Evolutionary conservation across 2,888 invertebrate genomes (phyloP).

Genomic region (Leucoptera coffeella): DNA sequence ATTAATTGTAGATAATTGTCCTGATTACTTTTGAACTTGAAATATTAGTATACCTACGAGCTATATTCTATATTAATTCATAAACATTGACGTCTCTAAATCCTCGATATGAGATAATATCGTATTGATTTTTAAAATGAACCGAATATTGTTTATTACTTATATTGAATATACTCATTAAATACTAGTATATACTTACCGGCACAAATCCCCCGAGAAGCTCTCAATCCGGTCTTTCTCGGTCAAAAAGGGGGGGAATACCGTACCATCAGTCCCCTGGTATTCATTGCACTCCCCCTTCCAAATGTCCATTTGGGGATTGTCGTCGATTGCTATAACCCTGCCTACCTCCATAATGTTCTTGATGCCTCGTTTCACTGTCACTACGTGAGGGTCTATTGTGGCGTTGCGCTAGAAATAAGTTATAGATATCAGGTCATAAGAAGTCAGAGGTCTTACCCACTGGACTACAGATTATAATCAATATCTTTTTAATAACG

Average conservation of each 20-base stretch:
- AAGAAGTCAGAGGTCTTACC: background rate
- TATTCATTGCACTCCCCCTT: slow-evolving; percentile 66
- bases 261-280: slow-evolving; percentile 80
- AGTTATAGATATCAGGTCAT: background rate
- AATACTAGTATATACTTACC: slow-evolving; percentile 19
- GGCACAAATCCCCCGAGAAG: slow-evolving; percentile 73
- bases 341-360: slow-evolving; percentile 68
- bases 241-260: slow-evolving; percentile 73
- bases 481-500: no score
- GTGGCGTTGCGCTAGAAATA: slow-evolving; percentile 62
- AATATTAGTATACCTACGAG: no score
- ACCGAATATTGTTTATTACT: no score
- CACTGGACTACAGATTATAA: no score
- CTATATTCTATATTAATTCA: no score
- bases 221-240: slow-evolving; percentile 61
- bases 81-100: no score
- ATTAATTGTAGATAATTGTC: no score
- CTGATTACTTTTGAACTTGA: no score
- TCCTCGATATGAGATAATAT: no score
- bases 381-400: slow-evolving; percentile 53
- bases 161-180: background rate
- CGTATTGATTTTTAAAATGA: no score
- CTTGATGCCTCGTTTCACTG: slow-evolving; percentile 68
- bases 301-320: slow-evolving; percentile 59
- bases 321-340: slow-evolving; percentile 64